phyloP scores from a whole-genome alignment of 1,140 invertebrate genomes.

The Neodiprion pinetum region DNA sequence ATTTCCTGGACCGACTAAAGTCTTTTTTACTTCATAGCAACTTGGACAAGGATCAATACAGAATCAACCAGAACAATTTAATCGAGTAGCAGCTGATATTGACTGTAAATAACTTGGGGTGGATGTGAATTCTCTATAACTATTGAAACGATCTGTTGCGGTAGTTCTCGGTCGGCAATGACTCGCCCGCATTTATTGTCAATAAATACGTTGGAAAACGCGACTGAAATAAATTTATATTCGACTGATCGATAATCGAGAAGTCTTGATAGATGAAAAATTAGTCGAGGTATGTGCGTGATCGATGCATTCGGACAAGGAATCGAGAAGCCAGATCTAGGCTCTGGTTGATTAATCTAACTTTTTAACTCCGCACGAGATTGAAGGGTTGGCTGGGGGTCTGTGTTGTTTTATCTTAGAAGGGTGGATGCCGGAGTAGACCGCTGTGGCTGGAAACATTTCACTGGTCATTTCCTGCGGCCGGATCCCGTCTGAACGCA shows the following conservation, averaged over 20 bases:
- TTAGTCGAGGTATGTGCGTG: background rate
- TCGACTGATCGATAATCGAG: too few relatives aligned
- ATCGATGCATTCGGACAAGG: background rate
- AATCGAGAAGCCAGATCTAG: background rate
- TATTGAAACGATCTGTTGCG: background rate
- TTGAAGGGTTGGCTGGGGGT: constrained; percentile 1
- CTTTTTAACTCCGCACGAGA: background rate
- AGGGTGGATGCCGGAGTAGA: background rate
- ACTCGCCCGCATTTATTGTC: background rate
- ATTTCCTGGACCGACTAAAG: too few relatives aligned
- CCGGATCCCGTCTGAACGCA: constrained; percentile 6
- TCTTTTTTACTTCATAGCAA: background rate
- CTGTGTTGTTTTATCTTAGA: constrained; percentile 7
- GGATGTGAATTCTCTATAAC: background rate
- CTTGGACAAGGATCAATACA: background rate
- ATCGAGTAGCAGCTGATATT: background rate
- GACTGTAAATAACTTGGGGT: background rate
- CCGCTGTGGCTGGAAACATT: background rate
- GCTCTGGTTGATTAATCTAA: background rate
- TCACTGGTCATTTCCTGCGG: constrained; percentile 6
- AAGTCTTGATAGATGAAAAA: too few relatives aligned
- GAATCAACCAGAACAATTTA: background rate
- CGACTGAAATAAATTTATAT: background rate
- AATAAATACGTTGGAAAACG: background rate
- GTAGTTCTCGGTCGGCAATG: background rate